Base-by-base conservation (phyloP, 2,888 invertebrate genomes). In the Polyploca ridens region DNA sequence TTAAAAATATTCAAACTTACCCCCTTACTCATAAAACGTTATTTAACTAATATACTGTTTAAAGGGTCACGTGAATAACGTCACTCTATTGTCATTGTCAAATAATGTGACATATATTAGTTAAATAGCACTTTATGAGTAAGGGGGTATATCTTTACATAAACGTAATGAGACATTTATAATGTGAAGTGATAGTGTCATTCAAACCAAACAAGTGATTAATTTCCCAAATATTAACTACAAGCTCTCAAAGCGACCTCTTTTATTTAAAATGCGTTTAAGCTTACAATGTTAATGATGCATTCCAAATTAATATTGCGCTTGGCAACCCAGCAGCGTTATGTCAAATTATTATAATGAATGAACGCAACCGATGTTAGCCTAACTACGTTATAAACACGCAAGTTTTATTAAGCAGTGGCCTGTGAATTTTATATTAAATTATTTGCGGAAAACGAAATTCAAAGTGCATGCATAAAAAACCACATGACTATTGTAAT, bases 211-310 rank as follows among this genome's bases (percentile, higher is more conserved):
- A 58, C 16, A 54, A 10, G 7, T 59, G 60, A 13, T 38, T 8
- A 38, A 10, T 38, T 54, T 57, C 5, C 5, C 19, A 54, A 54
- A 54, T 62, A 13, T 33, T 41, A 49, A 65, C 76, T 74, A 76
- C 68, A 80, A 82, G 79, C 78, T 65, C 63, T 64, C 63, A 68
- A 81, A 72, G 78, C 77, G 62, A 75, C 74, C 77, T 75, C 77
- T 64, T 63, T 79, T 76, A 73, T 27, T 61, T 54, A 62, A 10
- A 11, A 70, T 71, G 67, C 64, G 13, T 19, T 46, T 33, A 27
- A 14, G 13, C 16, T 44, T 58, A 16, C 5, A 19, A 63, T 63
- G 62, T 64, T 66, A 62, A 64, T 66, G 19, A 2, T n/a, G 35
- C 35, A 59, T 16, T 60, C 38, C 60, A 58, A 35, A 59, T 38